phyloP scores from a whole-genome alignment of 2,797 vertebrate genomes.

The Poecilia gillii region DNA sequence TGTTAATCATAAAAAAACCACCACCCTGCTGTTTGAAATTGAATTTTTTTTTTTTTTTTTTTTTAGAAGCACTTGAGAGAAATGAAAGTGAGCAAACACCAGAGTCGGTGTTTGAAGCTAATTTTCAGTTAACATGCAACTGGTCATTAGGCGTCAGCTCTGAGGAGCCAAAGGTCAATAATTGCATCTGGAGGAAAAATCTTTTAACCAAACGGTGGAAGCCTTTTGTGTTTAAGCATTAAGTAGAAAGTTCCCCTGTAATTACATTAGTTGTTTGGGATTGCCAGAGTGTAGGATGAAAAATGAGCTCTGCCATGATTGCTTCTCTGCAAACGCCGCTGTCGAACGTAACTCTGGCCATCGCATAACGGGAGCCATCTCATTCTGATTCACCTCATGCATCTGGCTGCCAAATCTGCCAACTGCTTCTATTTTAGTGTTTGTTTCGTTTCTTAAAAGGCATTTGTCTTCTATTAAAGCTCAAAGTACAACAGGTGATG shows the following conservation, averaged over 20 bases:
- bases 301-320: conserved; percentile 73
- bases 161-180: conserved; percentile 82
- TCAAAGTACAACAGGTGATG: conserved; percentile 17
- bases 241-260: conserved; percentile 73
- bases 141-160: conserved; percentile 79
- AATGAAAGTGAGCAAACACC: conserved; percentile 57
- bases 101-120: conserved; percentile 67
- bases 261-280: conserved; percentile 77
- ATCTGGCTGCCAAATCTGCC: conserved; percentile 17
- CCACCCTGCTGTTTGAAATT: conserved; percentile 70
- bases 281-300: conserved; percentile 68
- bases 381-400: conserved; percentile 53
- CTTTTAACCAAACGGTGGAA: conserved; percentile 76
- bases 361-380: conserved; percentile 41
- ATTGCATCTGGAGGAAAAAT: conserved; percentile 79
- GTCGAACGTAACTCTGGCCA: conserved; percentile 56
- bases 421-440: conserved; percentile 26
- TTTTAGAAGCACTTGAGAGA: conserved; percentile 47
- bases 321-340: conserved; percentile 60
- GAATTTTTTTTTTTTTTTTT: conserved; percentile 57
- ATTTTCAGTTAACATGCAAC: conserved; percentile 84
- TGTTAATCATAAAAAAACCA: conserved; percentile 75
- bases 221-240: conserved; percentile 76
- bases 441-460: conserved; percentile 36
- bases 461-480: conserved; percentile 40